Percentiles rank a stretch among this genome's conserved stretches.
phyloP scores from a whole-genome alignment of 1,140 invertebrate genomes.

The Hycleus cichorii region DNA sequence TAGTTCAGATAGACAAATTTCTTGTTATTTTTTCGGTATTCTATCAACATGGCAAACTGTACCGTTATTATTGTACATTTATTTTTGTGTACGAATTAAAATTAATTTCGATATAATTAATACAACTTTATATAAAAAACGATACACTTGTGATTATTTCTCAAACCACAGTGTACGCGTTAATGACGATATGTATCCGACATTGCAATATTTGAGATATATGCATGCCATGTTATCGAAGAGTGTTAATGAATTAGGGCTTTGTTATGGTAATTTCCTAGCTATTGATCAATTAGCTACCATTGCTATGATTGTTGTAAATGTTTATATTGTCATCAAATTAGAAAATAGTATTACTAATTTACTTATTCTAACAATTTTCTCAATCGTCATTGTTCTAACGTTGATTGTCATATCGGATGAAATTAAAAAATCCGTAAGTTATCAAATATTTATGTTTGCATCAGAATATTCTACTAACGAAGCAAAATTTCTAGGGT shows the following conservation, averaged over 20 bases:
- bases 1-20: not conserved
- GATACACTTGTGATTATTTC: slow-evolving; percentile 1
- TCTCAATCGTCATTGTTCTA: not conserved
- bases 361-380: slow-evolving; percentile 8
- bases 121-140: slow-evolving; percentile 3
- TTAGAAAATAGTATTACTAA: not conserved
- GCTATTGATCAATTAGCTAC: slow-evolving; percentile 18
- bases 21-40: slow-evolving; percentile 10
- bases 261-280: slow-evolving; percentile 19
- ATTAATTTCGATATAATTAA: slow-evolving; percentile 21
- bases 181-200: slow-evolving; percentile 1
- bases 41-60: slow-evolving; percentile 18
- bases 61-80: slow-evolving; percentile 16
- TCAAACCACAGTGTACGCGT: not conserved
- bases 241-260: slow-evolving; percentile 14
- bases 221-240: slow-evolving; percentile 22
- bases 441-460: not conserved
- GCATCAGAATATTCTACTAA: slow-evolving; percentile 4
- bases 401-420: not conserved
- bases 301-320: slow-evolving; percentile 16
- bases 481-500: slow-evolving; percentile 5
- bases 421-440: slow-evolving; percentile 5
- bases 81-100: slow-evolving; percentile 19
- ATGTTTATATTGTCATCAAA: slow-evolving; percentile 12
- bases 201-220: slow-evolving; percentile 12